Conservation (phyloP, 1,140 invertebrate species). For the Halictus rubicundus region DNA sequence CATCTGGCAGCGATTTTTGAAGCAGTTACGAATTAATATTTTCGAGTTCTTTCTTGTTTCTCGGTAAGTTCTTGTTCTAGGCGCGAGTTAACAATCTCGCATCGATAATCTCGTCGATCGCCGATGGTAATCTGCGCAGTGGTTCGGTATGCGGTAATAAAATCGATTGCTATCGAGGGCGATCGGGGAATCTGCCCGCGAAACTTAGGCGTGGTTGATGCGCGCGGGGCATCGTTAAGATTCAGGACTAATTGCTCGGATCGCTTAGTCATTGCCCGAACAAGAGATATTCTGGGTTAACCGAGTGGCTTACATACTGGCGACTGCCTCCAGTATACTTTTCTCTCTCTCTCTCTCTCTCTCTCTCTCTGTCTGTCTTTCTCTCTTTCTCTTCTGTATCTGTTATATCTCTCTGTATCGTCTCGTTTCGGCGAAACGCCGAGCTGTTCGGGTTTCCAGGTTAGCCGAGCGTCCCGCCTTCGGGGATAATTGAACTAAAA, state of each 20-base stretch:
- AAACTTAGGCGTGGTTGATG: constrained; percentile 45
- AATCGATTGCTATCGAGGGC: constrained; percentile 34
- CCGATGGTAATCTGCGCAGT: neutral
- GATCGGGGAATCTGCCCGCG: constrained; percentile 6
- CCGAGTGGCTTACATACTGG: constrained; percentile 31
- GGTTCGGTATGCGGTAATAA: constrained; percentile 4
- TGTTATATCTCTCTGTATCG: neutral
- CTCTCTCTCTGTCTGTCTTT: too few species aligned
- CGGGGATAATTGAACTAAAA: neutral
- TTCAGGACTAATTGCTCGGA: constrained; percentile 49
- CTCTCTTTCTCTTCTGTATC: neutral
- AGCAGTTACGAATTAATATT: too few species aligned
- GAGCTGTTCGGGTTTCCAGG: neutral
- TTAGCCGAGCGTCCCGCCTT: neutral
- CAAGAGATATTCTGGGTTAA: constrained; percentile 48
- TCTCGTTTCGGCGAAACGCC: neutral
- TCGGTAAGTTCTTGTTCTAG: too few species aligned
- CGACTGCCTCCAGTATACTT: too few species aligned
- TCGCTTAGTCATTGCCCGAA: constrained; percentile 42
- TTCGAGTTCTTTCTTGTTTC: too few species aligned
- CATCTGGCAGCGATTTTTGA: too few species aligned
- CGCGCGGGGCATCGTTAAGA: constrained; percentile 39
- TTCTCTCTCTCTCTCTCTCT: too few species aligned
- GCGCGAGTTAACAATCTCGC: too few species aligned
- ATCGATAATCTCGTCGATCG: constrained; percentile 2